Evolutionary conservation across 2,113 vertebrate species (phyloP).

Genomic region (Chaetura pelagica): DNA sequence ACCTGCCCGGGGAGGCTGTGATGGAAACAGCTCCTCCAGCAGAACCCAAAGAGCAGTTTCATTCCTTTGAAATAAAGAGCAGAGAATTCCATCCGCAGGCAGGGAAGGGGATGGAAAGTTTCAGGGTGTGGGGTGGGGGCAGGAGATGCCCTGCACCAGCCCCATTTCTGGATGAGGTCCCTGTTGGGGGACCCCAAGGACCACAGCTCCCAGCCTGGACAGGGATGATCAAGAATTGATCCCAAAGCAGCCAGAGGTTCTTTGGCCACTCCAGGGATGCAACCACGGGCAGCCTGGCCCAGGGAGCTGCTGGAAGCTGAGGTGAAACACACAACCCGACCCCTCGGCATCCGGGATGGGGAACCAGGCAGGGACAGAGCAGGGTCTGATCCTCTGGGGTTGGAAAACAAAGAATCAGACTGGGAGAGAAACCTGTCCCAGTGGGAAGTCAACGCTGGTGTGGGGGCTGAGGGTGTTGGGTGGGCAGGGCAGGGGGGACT

Average conservation of each 20-base stretch:
- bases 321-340: not conserved
- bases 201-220: too few species aligned
- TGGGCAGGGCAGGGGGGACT: conserved; percentile 44
- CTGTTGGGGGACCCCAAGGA: too few species aligned
- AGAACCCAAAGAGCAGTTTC: not conserved
- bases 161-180: not conserved
- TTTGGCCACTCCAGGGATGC: not conserved
- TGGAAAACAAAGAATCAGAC: not conserved
- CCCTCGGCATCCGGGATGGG: not conserved
- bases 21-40: not conserved
- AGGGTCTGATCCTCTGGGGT: not conserved
- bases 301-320: too few species aligned
- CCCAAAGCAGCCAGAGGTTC: not conserved
- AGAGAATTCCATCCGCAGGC: not conserved
- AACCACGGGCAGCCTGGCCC: too few species aligned
- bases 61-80: not conserved
- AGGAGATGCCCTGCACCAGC: not conserved
- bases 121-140: accelerated
- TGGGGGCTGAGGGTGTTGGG: not conserved
- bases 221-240: not conserved
- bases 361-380: not conserved
- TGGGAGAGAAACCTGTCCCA: not conserved
- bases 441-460: not conserved
- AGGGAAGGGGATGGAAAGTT: not conserved
- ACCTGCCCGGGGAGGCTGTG: too few species aligned